Conservation (phyloP, 2,888 invertebrate genomes). For the Chymomyza procnemis region DNA sequence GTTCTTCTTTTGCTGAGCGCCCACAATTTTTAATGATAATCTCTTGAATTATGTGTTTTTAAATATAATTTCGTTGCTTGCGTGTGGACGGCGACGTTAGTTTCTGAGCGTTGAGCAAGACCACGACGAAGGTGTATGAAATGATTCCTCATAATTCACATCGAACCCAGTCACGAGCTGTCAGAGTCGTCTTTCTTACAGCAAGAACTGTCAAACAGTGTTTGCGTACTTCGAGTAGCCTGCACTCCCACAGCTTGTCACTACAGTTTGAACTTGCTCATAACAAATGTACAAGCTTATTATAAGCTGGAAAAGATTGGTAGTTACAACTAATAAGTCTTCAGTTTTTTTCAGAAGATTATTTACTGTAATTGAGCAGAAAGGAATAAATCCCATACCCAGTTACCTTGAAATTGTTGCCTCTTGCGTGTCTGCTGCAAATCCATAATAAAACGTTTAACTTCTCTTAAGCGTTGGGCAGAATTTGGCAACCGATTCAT, state of each 20-base stretch:
- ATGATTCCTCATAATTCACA: conserved; percentile 57
- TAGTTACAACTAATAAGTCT: neutral
- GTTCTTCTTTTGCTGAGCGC: conserved; percentile 55
- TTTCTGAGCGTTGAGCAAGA: conserved; percentile 56
- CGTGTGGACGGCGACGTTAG: conserved; percentile 42
- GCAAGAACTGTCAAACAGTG: conserved; percentile 31
- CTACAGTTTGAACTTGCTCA: neutral
- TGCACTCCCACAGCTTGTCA: conserved; percentile 6
- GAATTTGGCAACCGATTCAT: conserved; percentile 74
- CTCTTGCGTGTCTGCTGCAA: conserved; percentile 64
- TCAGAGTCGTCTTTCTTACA: conserved; percentile 34
- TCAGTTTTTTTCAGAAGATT: neutral
- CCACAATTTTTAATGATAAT: conserved; percentile 78
- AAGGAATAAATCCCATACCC: neutral
- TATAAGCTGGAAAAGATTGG: neutral
- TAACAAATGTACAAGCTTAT: neutral
- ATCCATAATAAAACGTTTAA: conserved; percentile 66
- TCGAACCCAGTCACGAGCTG: conserved; percentile 72
- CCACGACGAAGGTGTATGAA: conserved; percentile 35
- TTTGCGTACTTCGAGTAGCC: conserved; percentile 7
- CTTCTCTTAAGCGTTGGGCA: conserved; percentile 65
- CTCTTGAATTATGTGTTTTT: conserved; percentile 78
- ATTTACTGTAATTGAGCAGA: neutral
- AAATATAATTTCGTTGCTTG: conserved; percentile 76
- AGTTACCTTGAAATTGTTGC: neutral